Conservation (phyloP, 2,797 vertebrate genomes). For the Arnoldichthys spilopterus region DNA sequence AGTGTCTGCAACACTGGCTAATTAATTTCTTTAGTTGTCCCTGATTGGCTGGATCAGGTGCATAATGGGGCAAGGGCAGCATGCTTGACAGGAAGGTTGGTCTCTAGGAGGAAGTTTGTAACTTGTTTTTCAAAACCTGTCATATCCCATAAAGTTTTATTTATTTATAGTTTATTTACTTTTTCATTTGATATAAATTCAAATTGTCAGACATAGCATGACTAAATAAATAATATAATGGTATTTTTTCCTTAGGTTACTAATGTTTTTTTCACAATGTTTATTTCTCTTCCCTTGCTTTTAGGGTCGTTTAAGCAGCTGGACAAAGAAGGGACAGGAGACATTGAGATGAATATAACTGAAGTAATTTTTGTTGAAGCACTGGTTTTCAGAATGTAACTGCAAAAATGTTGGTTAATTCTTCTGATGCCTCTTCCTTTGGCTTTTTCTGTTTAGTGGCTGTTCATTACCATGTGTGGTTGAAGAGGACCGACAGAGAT, state of each 20-base stretch:
- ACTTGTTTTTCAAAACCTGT: no score
- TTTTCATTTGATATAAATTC: no score
- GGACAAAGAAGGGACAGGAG: constrained; percentile 78
- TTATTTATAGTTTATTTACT: no score
- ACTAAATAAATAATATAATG: background rate
- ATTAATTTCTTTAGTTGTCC: no score
- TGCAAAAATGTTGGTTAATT: background rate
- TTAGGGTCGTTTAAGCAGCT: constrained; percentile 81
- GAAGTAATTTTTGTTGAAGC: constrained; percentile 74
- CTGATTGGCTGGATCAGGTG: no score
- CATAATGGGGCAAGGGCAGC: no score
- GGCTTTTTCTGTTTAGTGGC: constrained; percentile 62
- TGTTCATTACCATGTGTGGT: constrained; percentile 73
- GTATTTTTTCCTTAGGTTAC: background rate
- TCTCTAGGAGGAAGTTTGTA: no score
- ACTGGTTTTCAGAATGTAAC: background rate
- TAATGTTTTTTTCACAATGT: constrained; percentile 49
- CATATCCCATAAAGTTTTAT: no score
- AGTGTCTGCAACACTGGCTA: no score
- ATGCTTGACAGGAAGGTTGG: no score
- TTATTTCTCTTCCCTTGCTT: constrained; percentile 77
- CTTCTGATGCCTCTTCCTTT: background rate
- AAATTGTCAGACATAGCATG: no score
- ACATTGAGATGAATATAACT: constrained; percentile 73
- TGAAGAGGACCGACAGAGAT: constrained; percentile 46